These are phyloP conservation scores for Entelurus aequoreus DNA, from an alignment of 2,113 vertebrate genomes.

Conservation along the genomic window DNA sequence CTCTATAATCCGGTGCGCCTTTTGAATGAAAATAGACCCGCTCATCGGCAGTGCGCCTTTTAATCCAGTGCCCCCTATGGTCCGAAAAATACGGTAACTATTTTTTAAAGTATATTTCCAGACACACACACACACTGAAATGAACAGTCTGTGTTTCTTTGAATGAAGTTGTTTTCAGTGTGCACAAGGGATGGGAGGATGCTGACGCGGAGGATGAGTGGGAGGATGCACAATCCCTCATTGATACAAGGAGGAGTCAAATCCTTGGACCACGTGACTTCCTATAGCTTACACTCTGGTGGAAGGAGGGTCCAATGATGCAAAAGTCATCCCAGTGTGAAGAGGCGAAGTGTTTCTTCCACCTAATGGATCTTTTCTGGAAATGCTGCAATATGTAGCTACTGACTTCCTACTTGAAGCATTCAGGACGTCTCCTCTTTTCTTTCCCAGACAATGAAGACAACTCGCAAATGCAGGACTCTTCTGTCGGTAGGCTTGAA, in stretches of 20 bases:
- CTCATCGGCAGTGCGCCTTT: no score
- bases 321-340: conserved; percentile 3
- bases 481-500: conserved; percentile 83
- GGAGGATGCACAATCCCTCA: conserved; percentile 18
- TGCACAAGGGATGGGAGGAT: no score
- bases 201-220: no score
- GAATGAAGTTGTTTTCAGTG: no score
- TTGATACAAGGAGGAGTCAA: conserved; percentile 33
- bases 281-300: conserved; percentile 17
- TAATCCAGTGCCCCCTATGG: no score
- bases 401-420: background rate
- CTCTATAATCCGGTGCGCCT: no score
- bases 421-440: conserved; percentile 7
- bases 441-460: conserved; percentile 79
- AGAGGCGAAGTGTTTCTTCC: background rate
- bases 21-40: no score
- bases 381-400: background rate
- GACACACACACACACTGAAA: conserved; percentile 2
- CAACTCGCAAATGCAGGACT: conserved; percentile 82
- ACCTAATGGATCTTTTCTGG: background rate
- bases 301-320: background rate
- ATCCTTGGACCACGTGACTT: conserved; percentile 59
- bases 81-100: no score
- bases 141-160: no score
- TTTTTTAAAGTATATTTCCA: no score